Base-by-base conservation (phyloP, 2,113 vertebrate species). In the Nannospalax galili region DNA sequence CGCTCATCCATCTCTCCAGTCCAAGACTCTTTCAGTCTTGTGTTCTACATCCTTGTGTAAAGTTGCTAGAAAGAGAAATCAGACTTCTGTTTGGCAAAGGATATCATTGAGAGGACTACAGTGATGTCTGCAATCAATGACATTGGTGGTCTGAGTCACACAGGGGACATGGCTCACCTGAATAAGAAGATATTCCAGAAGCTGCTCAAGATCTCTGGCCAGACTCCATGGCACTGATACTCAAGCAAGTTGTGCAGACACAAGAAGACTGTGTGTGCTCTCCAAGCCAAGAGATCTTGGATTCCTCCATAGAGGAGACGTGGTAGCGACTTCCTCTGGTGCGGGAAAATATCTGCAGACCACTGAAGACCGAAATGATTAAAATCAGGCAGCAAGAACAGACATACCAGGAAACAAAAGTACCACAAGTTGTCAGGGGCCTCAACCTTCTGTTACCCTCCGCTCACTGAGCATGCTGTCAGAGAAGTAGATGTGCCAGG, bases 91-190 rank as follows among this genome's bases (percentile, higher is more conserved):
- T 28, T 60, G 30, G 26, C 12, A 40, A 70, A 98, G 72, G 99
- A 96, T 24, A 77, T 78, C 74, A 98, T 97, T 85, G 98, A 90
- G 95, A 96, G 97, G 95, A 95, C 98, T 22, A 97, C 98, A 7
- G 98, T 99, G 96, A 98, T 98, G 81, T 99, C 99, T 42, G 99
- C n/a, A n/a, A n/a, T n/a, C n/a, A n/a, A n/a, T n/a, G n/a, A n/a
- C n/a, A n/a, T n/a, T 99, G n/a, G 99, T 99, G 99, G 99, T 99
- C 95, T 99, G 99, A 85, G 99, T 99, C 67, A 99, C 99, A 95
- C 98, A 98, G n/a, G 99, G 99, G 42, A 99, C 98, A 98, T 99
- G 8, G 98, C 99, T 73, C 99, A 99, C 90, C 97, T 99, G 98
- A 98, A 99, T 98, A 98, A 99, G 94, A 99, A 99, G 98, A 99